These are phyloP conservation scores for Ophiodon elongatus DNA, from an alignment of 2,113 vertebrate species.

Conservation along the genomic window DNA sequence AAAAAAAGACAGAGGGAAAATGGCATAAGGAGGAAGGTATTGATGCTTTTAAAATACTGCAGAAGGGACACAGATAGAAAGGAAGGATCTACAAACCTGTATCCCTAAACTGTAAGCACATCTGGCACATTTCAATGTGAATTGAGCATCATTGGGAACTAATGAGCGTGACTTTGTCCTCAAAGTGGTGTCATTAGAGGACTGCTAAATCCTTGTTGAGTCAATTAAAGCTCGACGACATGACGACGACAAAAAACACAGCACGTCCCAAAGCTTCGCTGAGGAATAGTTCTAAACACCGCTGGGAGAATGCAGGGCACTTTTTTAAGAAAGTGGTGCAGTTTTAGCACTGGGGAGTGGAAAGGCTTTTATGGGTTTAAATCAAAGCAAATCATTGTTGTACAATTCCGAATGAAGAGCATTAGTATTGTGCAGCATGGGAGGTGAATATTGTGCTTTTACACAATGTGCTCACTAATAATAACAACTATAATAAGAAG, in stretches of 20 bases:
- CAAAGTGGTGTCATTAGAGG: constrained; percentile 72
- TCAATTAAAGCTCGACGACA: constrained; percentile 75
- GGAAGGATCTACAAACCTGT: constrained; percentile 33
- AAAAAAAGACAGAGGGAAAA: constrained; percentile 2
- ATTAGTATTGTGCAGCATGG: not conserved
- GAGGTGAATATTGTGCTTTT: not conserved
- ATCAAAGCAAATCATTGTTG: constrained; percentile 42
- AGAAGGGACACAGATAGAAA: not conserved
- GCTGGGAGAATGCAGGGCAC: constrained; percentile 31
- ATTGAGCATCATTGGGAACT: constrained; percentile 72
- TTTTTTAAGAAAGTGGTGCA: constrained; percentile 29
- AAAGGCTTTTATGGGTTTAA: constrained; percentile 37
- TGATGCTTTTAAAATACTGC: constrained; percentile 9
- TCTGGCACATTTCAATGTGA: constrained; percentile 70
- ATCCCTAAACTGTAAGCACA: constrained; percentile 58
- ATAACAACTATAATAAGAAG: not conserved
- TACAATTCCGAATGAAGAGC: constrained; percentile 1
- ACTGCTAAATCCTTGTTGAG: constrained; percentile 73
- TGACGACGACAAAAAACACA: constrained; percentile 53
- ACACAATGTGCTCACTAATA: not conserved
- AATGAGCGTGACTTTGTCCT: constrained; percentile 75
- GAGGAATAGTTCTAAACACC: constrained; percentile 44
- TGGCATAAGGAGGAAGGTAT: not conserved
- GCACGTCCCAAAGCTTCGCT: constrained; percentile 32
- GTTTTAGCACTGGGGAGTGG: constrained; percentile 10